phyloP scores from a whole-genome alignment of 2,113 vertebrate genomes.

The Mesocricetus auratus region DNA sequence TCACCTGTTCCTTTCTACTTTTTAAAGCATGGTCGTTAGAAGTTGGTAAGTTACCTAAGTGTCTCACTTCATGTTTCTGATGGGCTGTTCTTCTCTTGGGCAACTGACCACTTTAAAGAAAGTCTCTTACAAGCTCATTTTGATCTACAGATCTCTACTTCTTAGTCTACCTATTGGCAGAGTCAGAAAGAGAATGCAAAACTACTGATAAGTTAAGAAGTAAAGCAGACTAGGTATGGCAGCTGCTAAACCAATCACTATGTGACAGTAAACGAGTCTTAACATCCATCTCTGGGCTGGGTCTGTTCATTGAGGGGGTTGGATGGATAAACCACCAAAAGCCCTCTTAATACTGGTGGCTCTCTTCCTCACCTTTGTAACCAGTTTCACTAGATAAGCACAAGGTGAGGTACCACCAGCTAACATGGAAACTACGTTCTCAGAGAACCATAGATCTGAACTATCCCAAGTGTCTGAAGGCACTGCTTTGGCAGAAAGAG shows the following conservation, averaged over 20 bases:
- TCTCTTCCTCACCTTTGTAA: neutral
- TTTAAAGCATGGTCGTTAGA: neutral
- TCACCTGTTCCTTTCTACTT: neutral
- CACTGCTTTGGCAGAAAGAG: neutral
- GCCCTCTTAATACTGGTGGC: neutral
- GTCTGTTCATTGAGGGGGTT: neutral
- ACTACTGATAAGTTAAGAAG: neutral
- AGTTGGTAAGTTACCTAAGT: neutral
- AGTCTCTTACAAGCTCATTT: neutral
- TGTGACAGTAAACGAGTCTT: neutral
- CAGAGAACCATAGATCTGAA: neutral
- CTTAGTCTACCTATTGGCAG: neutral
- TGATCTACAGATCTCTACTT: neutral
- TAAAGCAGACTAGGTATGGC: neutral
- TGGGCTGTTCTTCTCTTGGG: neutral
- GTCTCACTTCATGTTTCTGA: neutral
- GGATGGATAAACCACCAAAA: neutral
- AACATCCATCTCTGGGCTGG: neutral
- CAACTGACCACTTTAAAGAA: neutral
- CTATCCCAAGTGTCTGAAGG: neutral
- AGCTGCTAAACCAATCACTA: neutral
- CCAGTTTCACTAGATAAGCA: neutral
- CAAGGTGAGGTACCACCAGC: neutral
- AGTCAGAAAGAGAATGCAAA: neutral
- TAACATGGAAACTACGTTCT: neutral